Evolutionary conservation across 2,888 invertebrate genomes (phyloP), one percentile per base, ranked within the genome.

Genomic region (Andrena trimmerana): DNA sequence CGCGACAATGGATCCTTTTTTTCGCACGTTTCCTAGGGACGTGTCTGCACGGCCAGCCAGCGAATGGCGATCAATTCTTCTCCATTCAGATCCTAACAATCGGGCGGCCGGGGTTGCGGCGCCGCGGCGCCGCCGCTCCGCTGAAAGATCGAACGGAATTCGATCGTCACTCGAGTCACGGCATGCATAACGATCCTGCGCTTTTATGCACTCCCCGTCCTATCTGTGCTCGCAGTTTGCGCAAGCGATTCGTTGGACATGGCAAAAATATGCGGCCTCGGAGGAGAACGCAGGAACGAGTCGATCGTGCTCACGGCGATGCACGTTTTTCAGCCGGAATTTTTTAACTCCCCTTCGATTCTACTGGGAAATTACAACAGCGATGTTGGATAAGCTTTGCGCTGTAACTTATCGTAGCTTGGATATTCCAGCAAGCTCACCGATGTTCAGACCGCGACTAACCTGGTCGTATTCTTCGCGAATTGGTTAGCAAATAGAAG

Each of bases 81-180:
- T 86, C 88, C 84, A 88, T 88, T 88, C 88, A 88, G 73, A 59
- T 75, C 62, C 86, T 86, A 88, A 88, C 88, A 86, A 88, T 88
- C 81, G 81, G 81, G 78, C 60, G 68, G 70, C 60, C 48, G 65
- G 80, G 78, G 75, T 62, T 63, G 75, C 72, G 69, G 68, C 65
- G 20, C 33, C 33, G 42, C 42, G 16, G 42, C 42, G 42, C 42
- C 42, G 42, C 42, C 42, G 42, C 42, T 16, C 16, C 42, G 71
- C 59, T 60, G 73, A 76, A 63, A 76, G 86, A 72, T 79, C 83
- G 74, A 85, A 65, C 81, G 84, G 81, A 86, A 86, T 87, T 87
- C 85, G 81, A 83, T 85, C 86, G 83, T 86, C 86, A 71, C 72
- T 65, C 71, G 78, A 84, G 63, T 65, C 78, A 60, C 82, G 77